Base-by-base conservation (phyloP, 2,113 vertebrate genomes). In the Ctenomys sociabilis region DNA sequence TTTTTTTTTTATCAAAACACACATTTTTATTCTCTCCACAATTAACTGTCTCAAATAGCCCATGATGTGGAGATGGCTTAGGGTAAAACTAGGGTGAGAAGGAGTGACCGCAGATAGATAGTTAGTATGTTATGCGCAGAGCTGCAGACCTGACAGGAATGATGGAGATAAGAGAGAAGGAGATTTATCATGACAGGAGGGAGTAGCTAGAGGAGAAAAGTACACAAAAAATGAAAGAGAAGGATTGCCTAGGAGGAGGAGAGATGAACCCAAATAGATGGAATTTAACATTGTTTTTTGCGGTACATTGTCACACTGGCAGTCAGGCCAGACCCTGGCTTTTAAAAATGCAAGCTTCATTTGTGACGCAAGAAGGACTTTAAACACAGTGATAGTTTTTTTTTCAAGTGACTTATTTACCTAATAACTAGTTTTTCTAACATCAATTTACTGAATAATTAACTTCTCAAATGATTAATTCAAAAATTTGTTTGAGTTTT, bases 351-450 rank as follows among this genome's bases (percentile, higher is more conserved):
- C 64, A 83, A 95, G 52, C 14, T 54, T 35, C 30, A 49, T 26
- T 70, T 54, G 59, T 84, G 75, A 16, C 37, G 73, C 49, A 77
- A 64, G 49, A 93, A 81, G 43, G 68, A n/a, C 45, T 91, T 94
- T 85, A 66, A 85, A 85, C 94, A 81, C 24, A 82, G 49, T n/a
- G 64, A 28, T 32, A 14, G n/a, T 66, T 93, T 96, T 93, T 96
- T 68, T 77, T 95, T 64, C 64, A 92, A 83, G 61, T 77, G 89
- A 68, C 30, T 11, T 72, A 57, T 94, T 94, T 95, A 72, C 35
- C 85, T 82, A 22, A n/a, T 83, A 85, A 90, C 61, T 78, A 63
- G 35, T 49, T 94, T 95, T 57, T 75, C 35, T 54, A 49, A 82
- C 77, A 80, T 94, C 81, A 88, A 6, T 85, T 94, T 90, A 49